Conservation (phyloP, 2,888 invertebrate species). For the Acleris cristana region DNA sequence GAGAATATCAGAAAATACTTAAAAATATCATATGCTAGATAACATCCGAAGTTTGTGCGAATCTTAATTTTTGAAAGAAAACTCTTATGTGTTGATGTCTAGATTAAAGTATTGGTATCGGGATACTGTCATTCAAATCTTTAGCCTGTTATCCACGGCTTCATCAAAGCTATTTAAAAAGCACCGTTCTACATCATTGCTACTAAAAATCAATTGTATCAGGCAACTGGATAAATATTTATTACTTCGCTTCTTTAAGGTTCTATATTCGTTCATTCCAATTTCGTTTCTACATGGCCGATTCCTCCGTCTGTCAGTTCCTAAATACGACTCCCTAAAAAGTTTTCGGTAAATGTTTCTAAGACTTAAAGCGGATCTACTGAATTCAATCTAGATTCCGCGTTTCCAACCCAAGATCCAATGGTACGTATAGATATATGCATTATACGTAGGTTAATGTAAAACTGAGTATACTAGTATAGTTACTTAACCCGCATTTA, state of each 20-base stretch:
- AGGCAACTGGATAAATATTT: neutral
- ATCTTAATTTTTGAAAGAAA: too few relatives aligned
- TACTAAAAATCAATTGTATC: neutral
- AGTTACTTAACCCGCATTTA: constrained; percentile 16
- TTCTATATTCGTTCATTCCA: neutral
- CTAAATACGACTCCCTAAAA: neutral
- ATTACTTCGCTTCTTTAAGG: neutral
- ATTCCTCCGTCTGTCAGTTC: neutral
- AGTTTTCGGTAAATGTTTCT: neutral
- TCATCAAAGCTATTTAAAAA: too few relatives aligned
- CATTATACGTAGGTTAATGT: neutral
- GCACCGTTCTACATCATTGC: neutral
- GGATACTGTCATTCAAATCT: too few relatives aligned
- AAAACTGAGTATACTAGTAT: constrained; percentile 5
- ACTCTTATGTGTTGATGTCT: too few relatives aligned
- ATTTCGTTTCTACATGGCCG: neutral
- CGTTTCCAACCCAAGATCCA: constrained; percentile 12
- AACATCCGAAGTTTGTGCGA: too few relatives aligned
- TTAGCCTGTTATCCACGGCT: too few relatives aligned
- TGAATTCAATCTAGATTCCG: constrained; percentile 4
- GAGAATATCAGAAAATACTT: too few relatives aligned
- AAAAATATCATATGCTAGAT: too few relatives aligned
- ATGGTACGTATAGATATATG: neutral
- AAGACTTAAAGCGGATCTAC: constrained; percentile 2
- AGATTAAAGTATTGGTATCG: too few relatives aligned